Evolutionary conservation across 1,140 invertebrate species (phyloP), one percentile per base, ranked within the genome.

Genomic region (Phenacoccus solenopsis): DNA sequence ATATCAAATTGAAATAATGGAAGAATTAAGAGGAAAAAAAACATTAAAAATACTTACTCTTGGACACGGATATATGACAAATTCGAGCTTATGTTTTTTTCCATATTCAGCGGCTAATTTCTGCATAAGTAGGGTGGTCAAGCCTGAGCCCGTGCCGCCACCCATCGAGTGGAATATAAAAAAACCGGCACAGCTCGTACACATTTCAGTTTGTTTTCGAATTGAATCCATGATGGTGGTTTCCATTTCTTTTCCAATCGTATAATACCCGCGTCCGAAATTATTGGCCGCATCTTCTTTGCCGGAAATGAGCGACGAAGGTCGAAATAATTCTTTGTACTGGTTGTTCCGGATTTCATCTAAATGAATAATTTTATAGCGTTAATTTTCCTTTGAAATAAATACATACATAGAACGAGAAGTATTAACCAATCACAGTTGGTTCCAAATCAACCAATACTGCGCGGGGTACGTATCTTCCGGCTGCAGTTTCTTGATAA

Each of bases 271-370:
- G 22, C 59, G 59, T 16, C 59, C 59, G 25, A 24, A 64, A 16
- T 64, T 91, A 76, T 91, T 94, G 7, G 91, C 90, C 0, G 90
- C 90, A 79, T 94, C 92, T 79, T 94, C 91, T 75, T 91, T 91
- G n/a, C 89, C 89, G 22, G 85, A 88, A 56, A 93, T 85, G 5
- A 93, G 78, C 72, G 89, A 86, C 70, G 88, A 85, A 0, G 90
- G 89, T 74, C 90, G 88, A 77, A 90, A 93, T 1, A 94, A 81
- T 70, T 87, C 82, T 5, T 86, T 79, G 79, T 91, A 92, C 1
- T 84, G 80, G 0, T 90, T 90, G 4, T 82, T 87, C 71, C 89
- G 81, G 69, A 93, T 86, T 80, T 93, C 89, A 68, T 76, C 74
- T 20, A 22, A 16, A 59, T 20, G 20, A 20, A 59, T 7, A 59